Percentiles rank a stretch among this genome's conserved stretches.
Evolutionary conservation across 1,140 invertebrate genomes (phyloP).

Genomic region (Helicoverpa armigera): DNA sequence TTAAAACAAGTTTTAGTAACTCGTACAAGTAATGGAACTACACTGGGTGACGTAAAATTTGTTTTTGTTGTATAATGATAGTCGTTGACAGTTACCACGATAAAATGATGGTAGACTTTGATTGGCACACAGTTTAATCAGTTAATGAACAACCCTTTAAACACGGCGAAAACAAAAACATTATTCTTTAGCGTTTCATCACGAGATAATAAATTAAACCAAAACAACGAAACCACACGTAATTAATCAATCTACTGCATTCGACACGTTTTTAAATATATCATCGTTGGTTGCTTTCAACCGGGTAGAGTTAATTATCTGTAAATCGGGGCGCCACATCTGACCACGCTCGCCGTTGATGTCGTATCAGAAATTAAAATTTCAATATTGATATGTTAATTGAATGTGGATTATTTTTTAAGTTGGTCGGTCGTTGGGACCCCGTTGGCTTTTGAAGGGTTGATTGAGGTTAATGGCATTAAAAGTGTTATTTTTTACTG

Average conservation of each 20-base stretch:
- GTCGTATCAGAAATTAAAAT: slow-evolving; percentile 54
- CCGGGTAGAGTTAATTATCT: slow-evolving; percentile 52
- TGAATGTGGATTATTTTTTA: slow-evolving; percentile 34
- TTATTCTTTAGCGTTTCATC: slow-evolving; percentile 35
- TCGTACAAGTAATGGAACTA: no score
- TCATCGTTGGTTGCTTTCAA: slow-evolving; percentile 42
- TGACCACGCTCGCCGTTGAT: slow-evolving; percentile 34
- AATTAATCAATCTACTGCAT: slow-evolving; percentile 57
- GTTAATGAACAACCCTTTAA: slow-evolving; percentile 29
- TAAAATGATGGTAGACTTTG: background rate
- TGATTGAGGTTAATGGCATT: slow-evolving; percentile 27
- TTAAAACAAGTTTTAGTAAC: no score
- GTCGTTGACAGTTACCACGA: background rate
- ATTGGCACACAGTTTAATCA: slow-evolving; percentile 5
- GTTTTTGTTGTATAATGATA: background rate
- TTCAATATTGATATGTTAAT: slow-evolving; percentile 56
- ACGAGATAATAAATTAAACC: slow-evolving; percentile 49
- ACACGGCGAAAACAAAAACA: slow-evolving; percentile 12
- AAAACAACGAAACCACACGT: slow-evolving; percentile 37
- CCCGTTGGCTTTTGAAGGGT: slow-evolving; percentile 29
- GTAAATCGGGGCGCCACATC: slow-evolving; percentile 48
- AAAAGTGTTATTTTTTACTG: no score
- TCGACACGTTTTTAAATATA: slow-evolving; percentile 55
- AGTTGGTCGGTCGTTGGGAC: slow-evolving; percentile 31
- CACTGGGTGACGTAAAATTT: background rate